These are phyloP conservation scores for Zeugodacus cucurbitae DNA, from an alignment of 1,140 invertebrate genomes.

Conservation along the genomic window DNA sequence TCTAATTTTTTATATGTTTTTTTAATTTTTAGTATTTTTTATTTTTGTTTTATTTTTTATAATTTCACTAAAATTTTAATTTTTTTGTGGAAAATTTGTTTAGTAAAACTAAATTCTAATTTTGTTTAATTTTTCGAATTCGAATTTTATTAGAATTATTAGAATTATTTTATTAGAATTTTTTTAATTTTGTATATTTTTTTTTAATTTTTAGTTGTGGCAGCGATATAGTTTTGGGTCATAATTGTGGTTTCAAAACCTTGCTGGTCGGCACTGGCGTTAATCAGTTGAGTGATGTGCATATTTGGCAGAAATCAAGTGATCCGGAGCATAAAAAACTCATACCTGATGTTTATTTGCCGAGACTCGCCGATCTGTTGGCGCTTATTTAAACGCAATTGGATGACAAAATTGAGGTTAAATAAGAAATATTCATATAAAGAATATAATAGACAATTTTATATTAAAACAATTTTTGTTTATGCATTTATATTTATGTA, in stretches of 20 bases:
- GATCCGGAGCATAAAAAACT: constrained; percentile 72
- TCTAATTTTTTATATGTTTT: too few relatives aligned
- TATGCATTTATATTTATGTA: too few relatives aligned
- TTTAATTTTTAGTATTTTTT: neutral
- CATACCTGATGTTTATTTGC: constrained; percentile 81
- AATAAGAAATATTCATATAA: too few relatives aligned
- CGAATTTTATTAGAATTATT: too few relatives aligned
- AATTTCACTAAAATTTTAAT: too few relatives aligned
- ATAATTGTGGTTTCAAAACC: constrained; percentile 84
- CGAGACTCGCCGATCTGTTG: constrained; percentile 76
- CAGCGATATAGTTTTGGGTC: constrained; percentile 90
- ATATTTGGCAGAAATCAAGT: constrained; percentile 70
- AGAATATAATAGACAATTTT: too few relatives aligned
- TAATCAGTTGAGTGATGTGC: constrained; percentile 75
- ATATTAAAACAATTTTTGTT: too few relatives aligned
- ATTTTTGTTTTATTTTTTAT: constrained; percentile 9
- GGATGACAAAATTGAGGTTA: too few relatives aligned
- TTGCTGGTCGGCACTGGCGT: constrained; percentile 88
- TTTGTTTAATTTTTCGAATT: too few relatives aligned
- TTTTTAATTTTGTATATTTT: neutral
- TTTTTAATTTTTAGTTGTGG: constrained; percentile 71
- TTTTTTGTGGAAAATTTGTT: too few relatives aligned
- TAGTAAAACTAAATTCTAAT: too few relatives aligned
- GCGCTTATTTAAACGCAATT: constrained; percentile 38
- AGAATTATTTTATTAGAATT: too few relatives aligned